Percentiles rank a stretch among this genome's conserved stretches.
Conservation (phyloP, 2,888 invertebrate species). For the Craniophora ligustri region DNA sequence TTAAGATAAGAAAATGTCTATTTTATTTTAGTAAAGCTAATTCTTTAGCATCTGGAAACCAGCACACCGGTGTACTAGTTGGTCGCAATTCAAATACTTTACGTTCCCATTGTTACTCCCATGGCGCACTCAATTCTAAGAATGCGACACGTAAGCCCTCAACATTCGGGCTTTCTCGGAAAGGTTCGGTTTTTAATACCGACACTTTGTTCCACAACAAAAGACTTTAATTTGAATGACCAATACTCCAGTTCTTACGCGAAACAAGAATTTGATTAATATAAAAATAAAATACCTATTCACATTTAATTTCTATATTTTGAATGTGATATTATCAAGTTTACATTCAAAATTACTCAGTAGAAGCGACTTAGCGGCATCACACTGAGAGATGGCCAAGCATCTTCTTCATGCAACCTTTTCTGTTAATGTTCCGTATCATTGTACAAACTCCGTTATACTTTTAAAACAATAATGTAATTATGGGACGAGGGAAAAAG, state of each 20-base stretch:
- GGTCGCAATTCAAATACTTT: slow-evolving; percentile 35
- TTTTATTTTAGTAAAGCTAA: slow-evolving; percentile 1
- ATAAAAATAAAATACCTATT: too few species aligned
- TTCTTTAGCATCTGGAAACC: slow-evolving; percentile 12
- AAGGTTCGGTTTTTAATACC: slow-evolving; percentile 37
- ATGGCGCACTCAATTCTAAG: slow-evolving; percentile 43
- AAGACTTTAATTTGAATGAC: slow-evolving; percentile 25
- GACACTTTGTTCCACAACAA: slow-evolving; percentile 32
- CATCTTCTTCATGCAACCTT: too few species aligned
- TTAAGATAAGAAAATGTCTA: slow-evolving; percentile 12
- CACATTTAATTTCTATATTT: too few species aligned
- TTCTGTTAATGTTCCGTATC: neutral
- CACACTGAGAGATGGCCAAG: too few species aligned
- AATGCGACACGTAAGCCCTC: slow-evolving; percentile 40
- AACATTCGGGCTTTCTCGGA: slow-evolving; percentile 49
- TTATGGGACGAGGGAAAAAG: neutral
- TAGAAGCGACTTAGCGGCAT: too few species aligned
- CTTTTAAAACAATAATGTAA: neutral
- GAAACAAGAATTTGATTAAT: slow-evolving; percentile 2
- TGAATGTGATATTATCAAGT: too few species aligned
- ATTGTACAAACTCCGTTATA: neutral
- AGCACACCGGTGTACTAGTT: slow-evolving; percentile 15
- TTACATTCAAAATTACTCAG: too few species aligned
- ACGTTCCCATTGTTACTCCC: slow-evolving; percentile 50
- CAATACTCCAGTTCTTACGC: slow-evolving; percentile 28